Evolutionary conservation across 2,797 vertebrate genomes (phyloP).

Genomic region (Loris lydekkerianus): DNA sequence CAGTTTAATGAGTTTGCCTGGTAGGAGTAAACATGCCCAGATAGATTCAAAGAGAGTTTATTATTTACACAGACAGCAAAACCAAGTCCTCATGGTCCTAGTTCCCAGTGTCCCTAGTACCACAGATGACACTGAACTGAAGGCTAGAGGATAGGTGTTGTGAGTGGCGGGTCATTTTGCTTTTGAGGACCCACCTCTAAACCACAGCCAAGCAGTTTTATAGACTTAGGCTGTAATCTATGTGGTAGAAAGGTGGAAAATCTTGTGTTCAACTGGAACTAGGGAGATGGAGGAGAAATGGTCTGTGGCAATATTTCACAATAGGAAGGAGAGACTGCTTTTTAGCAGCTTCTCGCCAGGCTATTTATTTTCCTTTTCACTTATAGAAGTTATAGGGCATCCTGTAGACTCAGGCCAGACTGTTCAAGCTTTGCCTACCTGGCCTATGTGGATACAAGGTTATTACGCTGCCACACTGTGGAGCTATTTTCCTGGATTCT

Average conservation of each 20-base stretch:
- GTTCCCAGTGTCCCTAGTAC: background rate
- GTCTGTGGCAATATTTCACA: background rate
- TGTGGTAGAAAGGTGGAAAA: background rate
- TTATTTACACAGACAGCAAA: background rate
- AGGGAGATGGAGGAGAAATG: background rate
- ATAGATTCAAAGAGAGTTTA: background rate
- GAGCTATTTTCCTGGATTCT: background rate
- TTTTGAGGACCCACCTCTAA: background rate
- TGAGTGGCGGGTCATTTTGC: background rate
- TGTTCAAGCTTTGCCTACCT: background rate
- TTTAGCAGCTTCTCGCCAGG: background rate
- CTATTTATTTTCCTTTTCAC: conserved; percentile 4
- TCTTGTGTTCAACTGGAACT: conserved; percentile 27
- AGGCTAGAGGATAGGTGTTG: background rate
- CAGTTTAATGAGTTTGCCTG: background rate
- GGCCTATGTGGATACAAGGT: background rate
- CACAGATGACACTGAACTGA: background rate
- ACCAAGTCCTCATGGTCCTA: background rate
- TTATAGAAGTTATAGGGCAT: conserved; percentile 5
- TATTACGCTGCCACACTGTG: background rate
- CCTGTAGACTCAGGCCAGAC: background rate
- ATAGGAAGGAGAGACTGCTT: background rate
- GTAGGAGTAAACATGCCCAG: background rate
- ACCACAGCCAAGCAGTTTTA: background rate
- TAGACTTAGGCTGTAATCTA: background rate